Evolutionary conservation across 2,797 vertebrate genomes (phyloP).

Genomic region (Halcyon chelicuti): DNA sequence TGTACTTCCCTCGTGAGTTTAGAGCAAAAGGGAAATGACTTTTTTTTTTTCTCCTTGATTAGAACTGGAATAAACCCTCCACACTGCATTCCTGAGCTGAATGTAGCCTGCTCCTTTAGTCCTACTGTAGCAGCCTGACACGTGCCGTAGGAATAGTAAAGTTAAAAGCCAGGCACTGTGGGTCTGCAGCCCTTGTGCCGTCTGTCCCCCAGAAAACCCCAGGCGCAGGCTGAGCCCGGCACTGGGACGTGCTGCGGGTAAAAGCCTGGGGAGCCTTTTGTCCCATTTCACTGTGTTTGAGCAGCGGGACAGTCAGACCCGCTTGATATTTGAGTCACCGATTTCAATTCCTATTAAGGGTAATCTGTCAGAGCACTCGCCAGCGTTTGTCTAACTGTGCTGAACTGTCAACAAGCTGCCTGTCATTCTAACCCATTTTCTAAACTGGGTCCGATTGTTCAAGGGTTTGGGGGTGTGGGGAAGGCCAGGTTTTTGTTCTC

Average conservation of each 20-base stretch:
- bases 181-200: not conserved
- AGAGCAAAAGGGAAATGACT: not conserved
- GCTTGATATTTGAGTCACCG: not conserved
- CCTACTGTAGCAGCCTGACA: not conserved
- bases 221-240: not conserved
- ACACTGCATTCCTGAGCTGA: not conserved
- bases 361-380: not conserved
- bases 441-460: not conserved
- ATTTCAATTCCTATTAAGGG: not conserved
- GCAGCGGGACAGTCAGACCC: not conserved
- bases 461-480: not conserved
- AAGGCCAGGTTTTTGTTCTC: not conserved
- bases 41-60: not conserved
- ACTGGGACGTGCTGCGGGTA: fast-evolving
- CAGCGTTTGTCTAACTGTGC: not conserved
- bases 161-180: not conserved
- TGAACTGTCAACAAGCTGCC: not conserved
- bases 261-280: not conserved
- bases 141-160: not conserved
- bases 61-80: not conserved
- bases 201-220: not conserved
- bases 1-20: not conserved
- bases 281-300: not conserved
- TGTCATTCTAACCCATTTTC: not conserved
- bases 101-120: fast-evolving